Evolutionary conservation across 2,888 invertebrate genomes (phyloP), one percentile per base, ranked within the genome.

Genomic region (Dascillus cervinus): DNA sequence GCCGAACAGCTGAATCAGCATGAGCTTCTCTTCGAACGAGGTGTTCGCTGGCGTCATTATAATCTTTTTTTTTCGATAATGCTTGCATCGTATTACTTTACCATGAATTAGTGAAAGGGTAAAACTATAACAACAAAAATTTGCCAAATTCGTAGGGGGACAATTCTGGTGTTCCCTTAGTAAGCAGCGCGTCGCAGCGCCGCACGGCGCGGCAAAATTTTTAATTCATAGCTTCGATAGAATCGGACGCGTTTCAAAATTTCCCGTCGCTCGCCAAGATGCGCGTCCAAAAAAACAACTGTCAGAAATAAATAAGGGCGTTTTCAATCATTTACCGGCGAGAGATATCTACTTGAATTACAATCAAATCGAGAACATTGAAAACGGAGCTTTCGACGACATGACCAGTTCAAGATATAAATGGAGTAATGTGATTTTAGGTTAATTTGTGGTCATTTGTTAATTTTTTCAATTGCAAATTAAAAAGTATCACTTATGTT

Each of bases 401-500:
- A 29, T 34, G 32, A 39, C n/a, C n/a, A n/a, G n/a, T n/a, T n/a
- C n/a, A n/a, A n/a, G n/a, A n/a, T n/a, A n/a, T n/a, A n/a, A n/a
- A n/a, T n/a, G n/a, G n/a, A n/a, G n/a, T n/a, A n/a, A n/a, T n/a
- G n/a, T n/a, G n/a, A n/a, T n/a, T n/a, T n/a, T n/a, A n/a, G n/a
- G n/a, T n/a, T n/a, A n/a, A n/a, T n/a, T n/a, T n/a, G n/a, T n/a
- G n/a, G n/a, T n/a, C n/a, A n/a, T n/a, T n/a, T n/a, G n/a, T n/a
- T n/a, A n/a, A n/a, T n/a, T n/a, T n/a, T n/a, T n/a, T n/a, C 9
- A 12, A 20, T 10, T 19, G 63, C 55, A 69, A 70, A 75, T 83
- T 83, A 44, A 82, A 82, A 75, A 87, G 85, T 2, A 85, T 84
- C n/a, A n/a, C 63, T 88, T 86, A 46, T 86, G 82, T 55, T 89